Conservation (phyloP, 2,888 invertebrate species). For the Mesorhabditis sp. region DNA sequence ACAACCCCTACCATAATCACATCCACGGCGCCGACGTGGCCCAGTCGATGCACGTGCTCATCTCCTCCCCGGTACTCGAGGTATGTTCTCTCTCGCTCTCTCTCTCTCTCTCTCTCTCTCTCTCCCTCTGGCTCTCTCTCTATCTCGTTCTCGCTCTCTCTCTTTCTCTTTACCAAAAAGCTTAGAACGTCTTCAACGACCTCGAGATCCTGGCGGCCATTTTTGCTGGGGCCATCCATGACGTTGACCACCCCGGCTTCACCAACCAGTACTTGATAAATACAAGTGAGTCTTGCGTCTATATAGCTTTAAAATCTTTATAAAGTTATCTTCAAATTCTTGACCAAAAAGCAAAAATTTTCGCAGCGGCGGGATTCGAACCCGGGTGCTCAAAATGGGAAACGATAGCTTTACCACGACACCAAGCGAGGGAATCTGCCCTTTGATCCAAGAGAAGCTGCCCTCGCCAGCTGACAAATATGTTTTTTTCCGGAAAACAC, state of each 20-base stretch:
- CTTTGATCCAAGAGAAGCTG: no score
- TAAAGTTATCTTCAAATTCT: neutral
- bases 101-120: no score
- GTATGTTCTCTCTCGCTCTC: conserved; percentile 8
- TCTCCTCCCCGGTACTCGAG: conserved; percentile 74
- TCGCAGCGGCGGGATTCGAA: no score
- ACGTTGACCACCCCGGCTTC: conserved; percentile 97
- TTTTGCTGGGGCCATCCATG: conserved; percentile 96
- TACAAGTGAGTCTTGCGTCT: conserved; percentile 71
- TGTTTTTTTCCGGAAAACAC: no score
- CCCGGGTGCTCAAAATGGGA: no score
- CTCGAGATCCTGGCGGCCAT: conserved; percentile 91
- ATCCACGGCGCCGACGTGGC: conserved; percentile 97
- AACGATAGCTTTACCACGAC: no score
- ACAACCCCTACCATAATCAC: conserved; percentile 98
- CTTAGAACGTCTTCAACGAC: conserved; percentile 87
- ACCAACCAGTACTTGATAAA: conserved; percentile 99
- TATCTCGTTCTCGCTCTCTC: no score
- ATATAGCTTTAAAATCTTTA: neutral
- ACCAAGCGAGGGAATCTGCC: no score
- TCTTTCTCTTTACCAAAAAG: neutral
- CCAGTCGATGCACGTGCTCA: conserved; percentile 90
- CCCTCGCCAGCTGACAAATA: no score
- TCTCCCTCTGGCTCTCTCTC: no score
- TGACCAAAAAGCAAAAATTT: neutral